A percentile compares a stretch with the other conserved stretches of the same genome.
Conservation (phyloP, 2,797 vertebrate genomes). For the Micropoecilia bifurca region DNA sequence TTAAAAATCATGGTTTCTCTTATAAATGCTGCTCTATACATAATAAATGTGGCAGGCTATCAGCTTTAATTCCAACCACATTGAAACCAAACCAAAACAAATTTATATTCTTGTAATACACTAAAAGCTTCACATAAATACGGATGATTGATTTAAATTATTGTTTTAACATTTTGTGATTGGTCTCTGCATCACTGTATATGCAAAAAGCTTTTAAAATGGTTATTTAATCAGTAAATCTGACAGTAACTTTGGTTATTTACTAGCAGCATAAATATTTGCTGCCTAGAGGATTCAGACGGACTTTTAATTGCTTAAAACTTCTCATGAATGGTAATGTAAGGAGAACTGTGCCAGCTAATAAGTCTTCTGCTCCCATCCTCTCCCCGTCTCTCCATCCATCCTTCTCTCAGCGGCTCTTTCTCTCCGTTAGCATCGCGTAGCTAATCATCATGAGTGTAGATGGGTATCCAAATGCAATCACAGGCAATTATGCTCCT, state of each 20-base stretch:
- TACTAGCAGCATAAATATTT: conserved; percentile 28
- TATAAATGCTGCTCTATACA: not conserved
- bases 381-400: conserved; percentile 14
- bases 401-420: conserved; percentile 24
- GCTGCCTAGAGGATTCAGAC: conserved; percentile 30
- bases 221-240: conserved; percentile 15
- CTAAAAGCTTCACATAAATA: not conserved
- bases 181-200: not conserved
- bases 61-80: not conserved
- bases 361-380: conserved; percentile 49
- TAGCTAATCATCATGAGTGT: conserved; percentile 64
- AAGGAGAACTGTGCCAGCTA: conserved; percentile 49
- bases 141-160: not conserved
- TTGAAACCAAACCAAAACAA: not conserved
- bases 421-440: conserved; percentile 39
- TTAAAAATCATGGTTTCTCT: too few relatives aligned
- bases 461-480: conserved; percentile 70
- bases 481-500: conserved; percentile 71
- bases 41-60: not conserved
- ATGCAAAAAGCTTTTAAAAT: not conserved
- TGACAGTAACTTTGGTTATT: conserved; percentile 33
- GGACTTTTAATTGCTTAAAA: conserved; percentile 57
- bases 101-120: not conserved
- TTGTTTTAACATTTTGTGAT: not conserved
- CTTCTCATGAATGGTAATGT: conserved; percentile 61